Evolutionary conservation across 30 jellyfish, hydroid and myxozoan genomes (phyloP), one percentile per base, ranked within the genome.

Genomic region (Phacellophora camtschatica): DNA sequence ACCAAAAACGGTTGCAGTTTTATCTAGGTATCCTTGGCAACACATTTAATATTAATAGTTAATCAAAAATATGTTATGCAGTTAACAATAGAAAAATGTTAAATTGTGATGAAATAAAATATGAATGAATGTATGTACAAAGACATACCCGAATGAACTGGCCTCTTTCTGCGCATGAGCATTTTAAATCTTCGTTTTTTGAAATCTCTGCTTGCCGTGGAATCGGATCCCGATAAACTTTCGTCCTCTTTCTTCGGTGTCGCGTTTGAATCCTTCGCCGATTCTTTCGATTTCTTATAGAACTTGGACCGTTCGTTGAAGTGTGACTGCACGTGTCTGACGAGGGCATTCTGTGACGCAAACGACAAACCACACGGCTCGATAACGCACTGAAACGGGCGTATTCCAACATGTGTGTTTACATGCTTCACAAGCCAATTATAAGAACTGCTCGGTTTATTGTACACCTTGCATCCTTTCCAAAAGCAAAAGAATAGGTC

Each of bases 291-390:
- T 11, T 71, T 68, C 37, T 70, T 70, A 46, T 71, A 71, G 24
- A 68, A 65, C 66, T 83, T 69, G 10, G 86, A 59, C 43, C 95
- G 66, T 49, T 81, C 95, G 31, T 85, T 85, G 39, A 90, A 90
- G 55, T 90, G 98, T 19, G 98, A 74, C 46, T 96, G 98, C 66
- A 90, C 98, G 66, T 90, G 98, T 33, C 98, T 62, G 22, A 92
- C 85, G 20, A 90, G 50, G 23, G 97, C 98, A 90, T 53, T 77
- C 24, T 78, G 98, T 31, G 98, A 74, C 0, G 90, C 96, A 71
- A 90, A 90, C 25, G 98, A 58, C 72, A 77, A 65, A 50, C 73
- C 90, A 45, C 98, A 90, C 8, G 97, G 95, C 36, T 73, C 90
- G 18, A 90, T 84, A 34, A 90, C 92, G 51, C 98, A 90, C 37